Evolutionary conservation across 2,888 invertebrate genomes (phyloP).

Genomic region (Ganaspis brasiliensis): DNA sequence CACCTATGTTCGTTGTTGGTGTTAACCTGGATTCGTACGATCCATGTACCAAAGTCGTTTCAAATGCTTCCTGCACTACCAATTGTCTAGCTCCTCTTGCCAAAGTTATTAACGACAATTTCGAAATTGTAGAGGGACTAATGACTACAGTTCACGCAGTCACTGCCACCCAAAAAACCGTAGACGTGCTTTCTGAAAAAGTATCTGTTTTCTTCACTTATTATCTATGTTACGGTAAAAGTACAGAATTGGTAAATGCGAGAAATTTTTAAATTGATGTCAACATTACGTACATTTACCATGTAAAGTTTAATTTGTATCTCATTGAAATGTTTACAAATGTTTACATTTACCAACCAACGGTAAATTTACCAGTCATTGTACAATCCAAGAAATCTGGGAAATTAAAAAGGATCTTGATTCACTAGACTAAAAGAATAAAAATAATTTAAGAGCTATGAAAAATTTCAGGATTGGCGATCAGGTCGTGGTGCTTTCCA

Average conservation of each 20-base stretch:
- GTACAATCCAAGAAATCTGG: too few relatives aligned
- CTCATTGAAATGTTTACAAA: too few relatives aligned
- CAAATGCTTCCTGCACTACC: constrained; percentile 99
- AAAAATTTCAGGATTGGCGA: constrained; percentile 89
- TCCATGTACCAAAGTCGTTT: constrained; percentile 88
- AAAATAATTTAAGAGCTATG: neutral
- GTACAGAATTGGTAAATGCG: constrained; percentile 24
- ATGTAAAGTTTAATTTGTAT: too few relatives aligned
- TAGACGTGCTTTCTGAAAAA: constrained; percentile 96
- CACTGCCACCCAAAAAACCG: constrained; percentile 98
- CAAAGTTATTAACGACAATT: constrained; percentile 98
- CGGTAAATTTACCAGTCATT: too few relatives aligned
- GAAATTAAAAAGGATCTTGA: too few relatives aligned
- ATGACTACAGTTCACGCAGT: constrained; percentile 99
- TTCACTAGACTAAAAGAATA: too few relatives aligned
- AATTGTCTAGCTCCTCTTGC: constrained; percentile 99
- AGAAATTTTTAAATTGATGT: too few relatives aligned
- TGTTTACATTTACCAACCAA: too few relatives aligned
- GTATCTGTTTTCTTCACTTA: constrained; percentile 69
- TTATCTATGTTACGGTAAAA: constrained; percentile 15
- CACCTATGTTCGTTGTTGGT: constrained; percentile 99
- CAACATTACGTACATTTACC: too few relatives aligned
- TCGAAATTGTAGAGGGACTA: constrained; percentile 95
- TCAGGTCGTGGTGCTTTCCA: constrained; percentile 99
- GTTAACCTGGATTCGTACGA: constrained; percentile 96